Base-by-base conservation (phyloP, 2,888 invertebrate genomes). In the Ditylenchus weischeri region DNA sequence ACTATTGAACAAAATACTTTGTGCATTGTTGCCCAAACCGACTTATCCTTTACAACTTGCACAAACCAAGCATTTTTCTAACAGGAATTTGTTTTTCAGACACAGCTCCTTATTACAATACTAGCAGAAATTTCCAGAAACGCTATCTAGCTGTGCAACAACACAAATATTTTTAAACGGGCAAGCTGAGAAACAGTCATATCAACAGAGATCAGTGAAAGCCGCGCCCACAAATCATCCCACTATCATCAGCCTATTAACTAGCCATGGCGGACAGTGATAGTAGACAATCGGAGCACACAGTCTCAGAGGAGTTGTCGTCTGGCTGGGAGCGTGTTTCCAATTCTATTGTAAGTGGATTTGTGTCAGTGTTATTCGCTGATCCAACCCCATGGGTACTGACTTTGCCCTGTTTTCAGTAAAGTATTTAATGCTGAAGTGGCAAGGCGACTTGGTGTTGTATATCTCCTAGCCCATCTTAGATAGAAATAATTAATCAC, bases 241-340 rank as follows among this genome's bases (percentile, higher is more conserved):
- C 43, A 54, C 54, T 13, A 21, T 18, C 62, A 23, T n/a, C 48
- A 43, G 23, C 23, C 43, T 48, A 47, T 48, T 19, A 43, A 43
- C 43, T 15, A 43, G 43, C 54, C n/a, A 29, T 23, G 21, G 29
- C 10, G 54, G 54, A 54, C 54, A 54, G 54, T 54, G 54, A 54
- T 54, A 54, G 29, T 8, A 21, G 54, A 29, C 54, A 54, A 13
- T 54, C 54, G 54, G 54, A 54, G 23, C 36, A 51, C 38, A 35
- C 50, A 51, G 72, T 13, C 48, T 49, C 50, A 36, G 72, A 74
- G 65, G 78, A 78, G 60, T 72, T 74, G 35, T 77, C 77, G 61
- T 78, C 76, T 64, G 77, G 79, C 66, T 79, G 79, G 79, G 79
- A 79, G 67, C 76, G 76, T 50, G 76, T 79, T 66, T 79, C 79